Evolutionary conservation across 2,113 vertebrate genomes (phyloP).

Genomic region (Micromys minutus): DNA sequence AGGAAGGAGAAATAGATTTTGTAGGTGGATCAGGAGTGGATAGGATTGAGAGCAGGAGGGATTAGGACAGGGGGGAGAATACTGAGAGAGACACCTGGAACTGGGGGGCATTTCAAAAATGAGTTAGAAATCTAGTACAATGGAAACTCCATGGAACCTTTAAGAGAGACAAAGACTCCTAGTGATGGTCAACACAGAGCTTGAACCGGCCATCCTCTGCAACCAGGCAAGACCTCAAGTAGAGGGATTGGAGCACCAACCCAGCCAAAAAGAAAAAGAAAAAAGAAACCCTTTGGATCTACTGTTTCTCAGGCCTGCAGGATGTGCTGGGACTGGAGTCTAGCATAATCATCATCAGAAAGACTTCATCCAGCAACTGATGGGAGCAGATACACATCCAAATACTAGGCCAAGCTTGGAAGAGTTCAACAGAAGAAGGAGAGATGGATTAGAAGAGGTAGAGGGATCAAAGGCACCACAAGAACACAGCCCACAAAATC

Average conservation of each 20-base stretch:
- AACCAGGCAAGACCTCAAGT: neutral
- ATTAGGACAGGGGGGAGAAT: neutral
- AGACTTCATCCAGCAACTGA: neutral
- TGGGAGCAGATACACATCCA: neutral
- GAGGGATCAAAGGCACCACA: neutral
- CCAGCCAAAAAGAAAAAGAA: neutral
- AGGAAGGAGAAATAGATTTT: neutral
- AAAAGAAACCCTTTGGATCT: neutral
- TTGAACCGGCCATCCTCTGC: neutral
- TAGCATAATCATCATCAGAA: neutral
- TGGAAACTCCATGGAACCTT: neutral
- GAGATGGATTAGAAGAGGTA: neutral
- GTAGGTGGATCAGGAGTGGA: neutral
- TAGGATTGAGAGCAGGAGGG: neutral
- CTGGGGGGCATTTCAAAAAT: neutral
- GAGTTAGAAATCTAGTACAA: neutral
- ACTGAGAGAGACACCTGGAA: neutral
- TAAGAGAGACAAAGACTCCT: neutral
- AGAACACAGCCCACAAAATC: neutral
- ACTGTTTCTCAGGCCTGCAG: neutral
- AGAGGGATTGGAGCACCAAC: neutral
- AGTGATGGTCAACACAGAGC: neutral
- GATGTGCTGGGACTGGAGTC: neutral
- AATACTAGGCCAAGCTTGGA: neutral
- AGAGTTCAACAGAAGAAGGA: neutral